Evolutionary conservation across 1,140 invertebrate species (phyloP).

Genomic region (Drosophila ogumai): DNA sequence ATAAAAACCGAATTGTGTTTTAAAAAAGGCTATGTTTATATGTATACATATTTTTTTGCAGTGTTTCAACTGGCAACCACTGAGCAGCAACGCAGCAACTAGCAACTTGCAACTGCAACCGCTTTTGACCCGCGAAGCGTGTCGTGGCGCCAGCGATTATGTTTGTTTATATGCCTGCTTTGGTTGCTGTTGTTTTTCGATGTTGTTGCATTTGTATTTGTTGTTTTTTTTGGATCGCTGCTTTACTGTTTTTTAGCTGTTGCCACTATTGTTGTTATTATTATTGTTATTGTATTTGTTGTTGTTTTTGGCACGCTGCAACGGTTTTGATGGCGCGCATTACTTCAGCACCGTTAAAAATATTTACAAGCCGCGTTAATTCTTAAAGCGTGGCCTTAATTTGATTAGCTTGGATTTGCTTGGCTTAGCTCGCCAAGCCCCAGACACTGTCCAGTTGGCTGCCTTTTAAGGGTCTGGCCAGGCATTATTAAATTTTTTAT

Average conservation of each 20-base stretch:
- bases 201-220: slow-evolving; percentile 38
- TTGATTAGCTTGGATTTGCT: slow-evolving; percentile 77
- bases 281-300: slow-evolving; percentile 13
- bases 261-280: slow-evolving; percentile 28
- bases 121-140: slow-evolving; percentile 82
- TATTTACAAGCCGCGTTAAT: slow-evolving; percentile 82
- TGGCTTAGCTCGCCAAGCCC: slow-evolving; percentile 48
- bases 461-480: slow-evolving; percentile 38
- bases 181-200: slow-evolving; percentile 52
- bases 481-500: not conserved
- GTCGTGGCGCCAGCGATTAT: slow-evolving; percentile 83
- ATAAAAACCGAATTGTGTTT: too few species aligned
- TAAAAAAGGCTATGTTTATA: too few species aligned
- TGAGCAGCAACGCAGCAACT: slow-evolving; percentile 20
- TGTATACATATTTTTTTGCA: not conserved
- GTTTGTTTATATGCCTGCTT: slow-evolving; percentile 79
- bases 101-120: slow-evolving; percentile 73
- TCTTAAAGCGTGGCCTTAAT: slow-evolving; percentile 83
- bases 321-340: slow-evolving; percentile 72
- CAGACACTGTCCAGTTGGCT: slow-evolving; percentile 39
- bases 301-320: slow-evolving; percentile 70
- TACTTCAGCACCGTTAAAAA: slow-evolving; percentile 83
- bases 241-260: slow-evolving; percentile 68
- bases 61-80: slow-evolving; percentile 22
- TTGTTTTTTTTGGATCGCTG: slow-evolving; percentile 56